A percentile compares a stretch with the other conserved stretches of the same genome.
phyloP scores from a whole-genome alignment of 1,140 invertebrate species.

The Heliconius nattereri region DNA sequence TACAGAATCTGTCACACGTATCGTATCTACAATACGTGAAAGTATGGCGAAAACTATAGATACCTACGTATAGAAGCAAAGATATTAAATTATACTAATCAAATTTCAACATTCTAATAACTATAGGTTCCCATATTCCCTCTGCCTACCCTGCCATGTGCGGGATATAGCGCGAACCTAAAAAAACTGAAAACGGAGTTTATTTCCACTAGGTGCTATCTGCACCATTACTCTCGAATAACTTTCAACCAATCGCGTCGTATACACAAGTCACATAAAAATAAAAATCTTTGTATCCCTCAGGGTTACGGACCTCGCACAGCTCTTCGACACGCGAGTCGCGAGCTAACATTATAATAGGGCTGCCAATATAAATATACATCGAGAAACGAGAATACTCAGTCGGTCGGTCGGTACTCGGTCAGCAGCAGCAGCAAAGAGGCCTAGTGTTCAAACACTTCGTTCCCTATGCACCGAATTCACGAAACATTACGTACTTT shows the following conservation, averaged over 20 bases:
- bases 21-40: background rate
- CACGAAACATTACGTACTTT: background rate
- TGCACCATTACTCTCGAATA: too few species aligned
- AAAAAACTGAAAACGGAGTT: background rate
- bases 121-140: background rate
- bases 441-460: background rate
- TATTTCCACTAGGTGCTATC: too few species aligned
- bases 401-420: background rate
- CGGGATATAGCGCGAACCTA: background rate
- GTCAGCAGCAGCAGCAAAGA: background rate
- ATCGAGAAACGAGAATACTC: background rate
- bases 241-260: too few species aligned
- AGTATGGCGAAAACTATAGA: background rate
- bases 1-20: background rate
- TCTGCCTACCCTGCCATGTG: background rate
- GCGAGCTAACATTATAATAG: slow-evolving; percentile 7
- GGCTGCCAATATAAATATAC: background rate
- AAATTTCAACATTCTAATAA: background rate
- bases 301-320: background rate
- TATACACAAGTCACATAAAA: too few species aligned
- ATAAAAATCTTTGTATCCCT: background rate
- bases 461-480: background rate
- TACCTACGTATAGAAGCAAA: background rate
- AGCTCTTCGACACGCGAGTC: background rate
- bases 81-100: too few species aligned